Conservation (phyloP, 2,888 invertebrate genomes). For the Acronicta psi region DNA sequence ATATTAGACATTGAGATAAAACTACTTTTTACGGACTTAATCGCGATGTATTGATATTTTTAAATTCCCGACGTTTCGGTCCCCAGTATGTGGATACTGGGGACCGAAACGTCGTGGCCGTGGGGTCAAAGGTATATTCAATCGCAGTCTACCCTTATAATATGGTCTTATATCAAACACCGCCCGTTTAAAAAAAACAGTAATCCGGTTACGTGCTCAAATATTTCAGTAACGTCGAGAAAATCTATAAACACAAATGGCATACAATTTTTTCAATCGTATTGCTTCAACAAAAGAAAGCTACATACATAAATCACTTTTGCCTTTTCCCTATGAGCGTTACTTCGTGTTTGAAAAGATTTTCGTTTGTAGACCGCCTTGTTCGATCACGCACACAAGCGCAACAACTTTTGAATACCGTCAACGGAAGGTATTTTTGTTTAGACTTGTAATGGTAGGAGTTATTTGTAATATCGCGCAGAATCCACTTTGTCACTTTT, state of each 20-base stretch:
- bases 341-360: conserved; percentile 73
- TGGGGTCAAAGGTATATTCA: too few relatives aligned
- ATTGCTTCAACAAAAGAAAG: conserved; percentile 73
- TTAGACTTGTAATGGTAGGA: conserved; percentile 51
- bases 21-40: too few relatives aligned
- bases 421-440: conserved; percentile 61
- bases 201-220: conserved; percentile 42
- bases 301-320: conserved; percentile 77
- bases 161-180: too few relatives aligned
- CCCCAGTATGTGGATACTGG: too few relatives aligned
- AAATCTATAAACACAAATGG: conserved; percentile 54
- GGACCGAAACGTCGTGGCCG: too few relatives aligned
- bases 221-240: conserved; percentile 43
- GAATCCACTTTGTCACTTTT: conserved; percentile 32
- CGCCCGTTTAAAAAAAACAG: neutral
- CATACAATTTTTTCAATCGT: conserved; percentile 71
- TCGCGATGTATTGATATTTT: too few relatives aligned
- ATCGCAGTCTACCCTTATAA: too few relatives aligned
- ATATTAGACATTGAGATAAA: too few relatives aligned
- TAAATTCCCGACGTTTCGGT: too few relatives aligned
- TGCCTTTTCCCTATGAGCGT: conserved; percentile 75
- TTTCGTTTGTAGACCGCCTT: conserved; percentile 75
- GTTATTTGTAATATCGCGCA: conserved; percentile 50
- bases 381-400: conserved; percentile 71
- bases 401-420: conserved; percentile 69